Percentiles rank a stretch among this genome's conserved stretches.
phyloP scores from a whole-genome alignment of 2,888 invertebrate genomes.

The Pseudococcus viburni region DNA sequence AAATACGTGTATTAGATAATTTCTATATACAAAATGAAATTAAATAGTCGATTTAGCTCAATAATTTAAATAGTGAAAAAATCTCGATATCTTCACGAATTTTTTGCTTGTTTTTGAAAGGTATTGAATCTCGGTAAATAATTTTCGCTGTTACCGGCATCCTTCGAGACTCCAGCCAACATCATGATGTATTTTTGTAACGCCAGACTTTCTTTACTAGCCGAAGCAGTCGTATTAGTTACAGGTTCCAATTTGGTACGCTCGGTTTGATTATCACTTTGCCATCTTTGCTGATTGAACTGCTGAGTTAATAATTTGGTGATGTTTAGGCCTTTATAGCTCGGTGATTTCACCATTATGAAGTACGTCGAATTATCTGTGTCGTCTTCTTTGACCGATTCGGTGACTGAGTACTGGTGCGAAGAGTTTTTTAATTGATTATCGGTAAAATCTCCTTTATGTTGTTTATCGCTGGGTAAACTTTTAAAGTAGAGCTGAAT shows the following conservation, averaged over 20 bases:
- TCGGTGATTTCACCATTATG: conserved; percentile 56
- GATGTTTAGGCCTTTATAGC: conserved; percentile 14
- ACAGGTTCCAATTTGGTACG: not conserved
- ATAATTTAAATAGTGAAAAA: not conserved
- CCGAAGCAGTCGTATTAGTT: conserved; percentile 18
- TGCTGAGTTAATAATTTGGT: conserved; percentile 38
- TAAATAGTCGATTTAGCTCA: not conserved
- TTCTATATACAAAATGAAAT: not conserved
- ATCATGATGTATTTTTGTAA: conserved; percentile 64
- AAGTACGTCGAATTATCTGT: conserved; percentile 58
- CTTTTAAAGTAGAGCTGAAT: conserved; percentile 60
- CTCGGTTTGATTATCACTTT: not conserved
- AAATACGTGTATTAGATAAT: conserved; percentile 3
- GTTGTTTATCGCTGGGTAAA: conserved; percentile 31
- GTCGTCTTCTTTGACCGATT: conserved; percentile 32
- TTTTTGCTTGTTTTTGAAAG: conserved; percentile 18
- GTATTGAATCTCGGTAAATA: conserved; percentile 7
- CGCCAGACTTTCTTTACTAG: conserved; percentile 40
- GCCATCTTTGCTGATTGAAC: not conserved
- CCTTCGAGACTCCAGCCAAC: conserved; percentile 53
- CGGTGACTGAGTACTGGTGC: conserved; percentile 51
- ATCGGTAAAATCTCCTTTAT: conserved; percentile 23
- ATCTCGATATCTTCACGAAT: not conserved
- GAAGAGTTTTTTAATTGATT: conserved; percentile 22
- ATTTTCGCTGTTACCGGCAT: conserved; percentile 28